Evolutionary conservation across 2,113 vertebrate species (phyloP).

Genomic region (Boulengerochromis microlepis): DNA sequence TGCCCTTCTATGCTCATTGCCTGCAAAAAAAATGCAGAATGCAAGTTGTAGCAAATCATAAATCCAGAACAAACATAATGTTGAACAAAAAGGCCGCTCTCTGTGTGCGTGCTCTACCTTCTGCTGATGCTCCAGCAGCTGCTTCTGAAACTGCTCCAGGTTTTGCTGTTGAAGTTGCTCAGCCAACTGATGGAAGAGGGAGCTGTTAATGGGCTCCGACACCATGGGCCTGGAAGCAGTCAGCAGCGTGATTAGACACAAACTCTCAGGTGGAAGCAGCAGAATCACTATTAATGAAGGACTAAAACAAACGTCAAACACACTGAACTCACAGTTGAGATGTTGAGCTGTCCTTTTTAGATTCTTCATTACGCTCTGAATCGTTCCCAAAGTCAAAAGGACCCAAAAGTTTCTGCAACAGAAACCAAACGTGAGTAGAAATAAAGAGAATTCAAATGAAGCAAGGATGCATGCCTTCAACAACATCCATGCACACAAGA

Average conservation of each 20-base stretch:
- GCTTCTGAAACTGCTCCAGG: constrained; percentile 93
- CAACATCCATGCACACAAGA: not conserved
- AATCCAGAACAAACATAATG: not conserved
- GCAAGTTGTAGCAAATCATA: not conserved
- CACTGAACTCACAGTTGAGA: constrained; percentile 83
- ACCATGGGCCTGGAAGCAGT: constrained; percentile 81
- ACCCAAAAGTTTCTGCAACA: constrained; percentile 88
- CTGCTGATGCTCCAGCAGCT: constrained; percentile 85
- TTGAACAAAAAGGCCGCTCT: not conserved
- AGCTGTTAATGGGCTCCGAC: constrained; percentile 94
- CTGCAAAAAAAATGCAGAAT: not conserved
- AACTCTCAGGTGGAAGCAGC: not conserved
- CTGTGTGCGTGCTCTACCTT: constrained; percentile 70
- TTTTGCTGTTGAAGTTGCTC: constrained; percentile 98
- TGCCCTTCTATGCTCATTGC: constrained; percentile 78
- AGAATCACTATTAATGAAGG: not conserved
- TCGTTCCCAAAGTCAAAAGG: constrained; percentile 96
- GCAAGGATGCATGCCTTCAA: not conserved
- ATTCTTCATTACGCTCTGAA: constrained; percentile 84
- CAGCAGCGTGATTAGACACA: not conserved
- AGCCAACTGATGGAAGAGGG: constrained; percentile 94
- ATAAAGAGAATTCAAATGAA: not conserved
- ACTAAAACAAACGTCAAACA: not conserved
- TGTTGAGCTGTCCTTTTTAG: constrained; percentile 86
- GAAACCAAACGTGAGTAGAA: not conserved